These are phyloP conservation scores for Strongylocentrotus purpuratus DNA, from an alignment of 35 echinoderm and acorn worm genomes.

Conservation along the genomic window DNA sequence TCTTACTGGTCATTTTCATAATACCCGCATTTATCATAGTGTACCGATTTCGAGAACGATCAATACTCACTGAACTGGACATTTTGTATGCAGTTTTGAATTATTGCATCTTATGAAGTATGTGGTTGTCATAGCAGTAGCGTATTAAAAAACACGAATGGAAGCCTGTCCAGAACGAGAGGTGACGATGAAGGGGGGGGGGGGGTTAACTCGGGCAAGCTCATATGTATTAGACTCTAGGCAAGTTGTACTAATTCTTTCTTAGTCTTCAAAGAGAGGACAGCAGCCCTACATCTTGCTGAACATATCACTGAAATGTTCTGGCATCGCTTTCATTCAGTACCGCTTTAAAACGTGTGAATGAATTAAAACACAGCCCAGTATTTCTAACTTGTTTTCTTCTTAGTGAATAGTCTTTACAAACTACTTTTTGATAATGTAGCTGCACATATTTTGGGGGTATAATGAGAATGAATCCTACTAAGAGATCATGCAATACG, in stretches of 20 bases:
- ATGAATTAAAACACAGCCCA: too few relatives aligned
- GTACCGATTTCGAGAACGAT: not conserved
- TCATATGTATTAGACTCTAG: too few relatives aligned
- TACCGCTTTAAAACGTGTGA: too few relatives aligned
- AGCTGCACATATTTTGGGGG: too few relatives aligned
- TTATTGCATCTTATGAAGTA: not conserved
- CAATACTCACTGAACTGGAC: not conserved
- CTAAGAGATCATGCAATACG: not conserved
- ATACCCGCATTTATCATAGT: not conserved
- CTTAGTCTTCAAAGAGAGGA: not conserved
- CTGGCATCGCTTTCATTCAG: not conserved
- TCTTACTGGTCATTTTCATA: not conserved
- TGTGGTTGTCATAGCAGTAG: not conserved
- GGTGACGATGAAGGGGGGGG: too few relatives aligned
- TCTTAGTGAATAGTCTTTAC: not conserved
- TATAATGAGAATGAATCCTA: not conserved
- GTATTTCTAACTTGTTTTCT: not conserved
- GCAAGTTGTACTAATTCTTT: not conserved
- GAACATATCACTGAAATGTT: not conserved
- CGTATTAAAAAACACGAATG: not conserved
- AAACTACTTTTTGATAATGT: too few relatives aligned
- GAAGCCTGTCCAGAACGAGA: too few relatives aligned
- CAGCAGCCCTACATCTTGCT: not conserved
- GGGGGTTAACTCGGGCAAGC: too few relatives aligned
- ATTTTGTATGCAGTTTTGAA: not conserved